These are phyloP conservation scores for Frankliniella intonsa DNA, from an alignment of 2,888 invertebrate species.

Conservation along the genomic window DNA sequence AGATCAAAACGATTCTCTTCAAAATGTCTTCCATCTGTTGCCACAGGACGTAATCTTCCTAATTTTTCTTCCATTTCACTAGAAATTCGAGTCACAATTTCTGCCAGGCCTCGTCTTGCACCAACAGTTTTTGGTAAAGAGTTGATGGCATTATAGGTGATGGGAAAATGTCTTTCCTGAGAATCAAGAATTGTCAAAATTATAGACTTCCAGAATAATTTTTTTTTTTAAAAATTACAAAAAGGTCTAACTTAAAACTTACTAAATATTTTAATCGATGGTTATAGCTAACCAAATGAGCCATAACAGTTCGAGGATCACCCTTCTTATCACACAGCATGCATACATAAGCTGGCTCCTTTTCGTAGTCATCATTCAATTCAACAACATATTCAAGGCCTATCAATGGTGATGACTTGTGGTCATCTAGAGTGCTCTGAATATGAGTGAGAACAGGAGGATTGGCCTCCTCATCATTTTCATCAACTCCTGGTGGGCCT, in stretches of 20 bases:
- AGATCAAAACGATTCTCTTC: slow-evolving; percentile 56
- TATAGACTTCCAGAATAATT: not conserved
- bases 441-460: slow-evolving; percentile 45
- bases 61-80: slow-evolving; percentile 69
- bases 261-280: slow-evolving; percentile 70
- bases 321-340: slow-evolving; percentile 74
- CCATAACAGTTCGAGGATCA: slow-evolving; percentile 70
- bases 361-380: slow-evolving; percentile 52
- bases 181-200: slow-evolving; percentile 33
- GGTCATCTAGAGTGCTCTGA: slow-evolving; percentile 53
- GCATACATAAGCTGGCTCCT: slow-evolving; percentile 71
- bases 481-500: slow-evolving; percentile 66
- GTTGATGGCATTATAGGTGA: slow-evolving; percentile 56
- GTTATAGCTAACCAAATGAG: slow-evolving; percentile 72
- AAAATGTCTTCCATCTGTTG: slow-evolving; percentile 64
- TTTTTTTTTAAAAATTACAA: slow-evolving; percentile 4
- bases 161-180: slow-evolving; percentile 51
- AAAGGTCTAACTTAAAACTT: slow-evolving; percentile 40
- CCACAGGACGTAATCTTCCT: slow-evolving; percentile 63
- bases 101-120: slow-evolving; percentile 47
- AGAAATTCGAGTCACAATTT: slow-evolving; percentile 51
- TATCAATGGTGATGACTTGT: slow-evolving; percentile 54
- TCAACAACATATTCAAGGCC: slow-evolving; percentile 80
- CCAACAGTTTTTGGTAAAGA: slow-evolving; percentile 59
- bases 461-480: slow-evolving; percentile 49